A percentile compares a stretch with the other conserved stretches of the same genome.
These are phyloP conservation scores for Smittia sp. DNA, from an alignment of 2,888 invertebrate genomes.

Conservation along the genomic window DNA sequence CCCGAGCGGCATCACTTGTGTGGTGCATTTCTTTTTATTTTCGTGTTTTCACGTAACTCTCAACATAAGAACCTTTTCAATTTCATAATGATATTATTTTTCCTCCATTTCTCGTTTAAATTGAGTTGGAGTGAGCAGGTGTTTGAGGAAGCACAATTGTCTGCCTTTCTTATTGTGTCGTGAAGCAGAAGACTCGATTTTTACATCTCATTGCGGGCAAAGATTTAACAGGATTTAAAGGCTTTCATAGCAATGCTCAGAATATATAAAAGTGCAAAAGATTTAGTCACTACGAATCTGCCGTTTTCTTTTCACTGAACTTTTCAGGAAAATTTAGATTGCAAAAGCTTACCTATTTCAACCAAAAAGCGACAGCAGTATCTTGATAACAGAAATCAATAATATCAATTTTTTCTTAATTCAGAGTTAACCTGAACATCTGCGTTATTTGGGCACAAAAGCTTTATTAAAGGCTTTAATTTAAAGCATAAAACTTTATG, in stretches of 20 bases:
- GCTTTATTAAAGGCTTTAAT: too few relatives aligned
- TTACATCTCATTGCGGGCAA: not conserved
- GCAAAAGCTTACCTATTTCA: too few relatives aligned
- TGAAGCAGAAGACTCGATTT: not conserved
- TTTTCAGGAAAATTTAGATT: not conserved
- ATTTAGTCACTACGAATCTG: not conserved
- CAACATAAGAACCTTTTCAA: too few relatives aligned
- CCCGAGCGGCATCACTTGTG: not conserved
- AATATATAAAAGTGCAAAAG: not conserved
- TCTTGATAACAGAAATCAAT: slow-evolving; percentile 21
- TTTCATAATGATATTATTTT: not conserved
- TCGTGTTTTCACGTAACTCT: too few relatives aligned
- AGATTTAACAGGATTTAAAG: not conserved
- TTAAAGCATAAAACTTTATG: too few relatives aligned
- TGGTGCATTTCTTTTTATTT: not conserved
- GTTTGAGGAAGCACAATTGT: slow-evolving; percentile 4
- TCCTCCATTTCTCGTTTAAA: slow-evolving; percentile 3
- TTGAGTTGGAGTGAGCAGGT: not conserved
- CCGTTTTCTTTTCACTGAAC: not conserved
- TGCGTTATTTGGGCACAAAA: too few relatives aligned
- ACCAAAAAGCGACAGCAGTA: not conserved
- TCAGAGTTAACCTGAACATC: not conserved
- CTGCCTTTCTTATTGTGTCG: not conserved
- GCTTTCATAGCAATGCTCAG: not conserved
- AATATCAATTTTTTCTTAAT: slow-evolving; percentile 19